Evolutionary conservation across 1,140 invertebrate species (phyloP), one percentile per base, ranked within the genome.

Genomic region (Drosophila orosa): DNA sequence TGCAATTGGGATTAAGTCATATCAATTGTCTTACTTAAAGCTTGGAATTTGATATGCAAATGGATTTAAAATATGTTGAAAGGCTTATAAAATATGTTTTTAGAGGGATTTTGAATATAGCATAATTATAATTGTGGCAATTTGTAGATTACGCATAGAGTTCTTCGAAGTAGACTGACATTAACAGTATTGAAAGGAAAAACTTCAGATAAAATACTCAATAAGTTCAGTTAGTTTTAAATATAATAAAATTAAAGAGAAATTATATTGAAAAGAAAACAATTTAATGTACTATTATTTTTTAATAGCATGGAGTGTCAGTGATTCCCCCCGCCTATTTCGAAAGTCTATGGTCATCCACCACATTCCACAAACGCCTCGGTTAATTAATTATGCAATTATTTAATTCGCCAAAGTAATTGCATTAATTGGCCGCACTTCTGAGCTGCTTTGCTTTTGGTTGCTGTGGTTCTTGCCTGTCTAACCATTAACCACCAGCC

Each of bases 381-480:
- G 44, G 44, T 55, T 82, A 87, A 82, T 85, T 78, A 67, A 80
- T 73, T 57, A 62, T 66, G 65, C 45, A 78, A 85, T 87, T 78
- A 74, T 66, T 85, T 60, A 58, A 75, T 78, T 78, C 75, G 44
- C 24, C 57, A 52, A 67, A 68, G 61, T 69, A 71, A 67, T 80
- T 76, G 62, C 58, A 82, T 52, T 86, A 82, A 78, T 78, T 85
- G 47, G 45, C 27, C 31, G 54, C 47, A 39, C 39, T 73, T 55
- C 50, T 29, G 29, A 45, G 19, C 29, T 59, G 54, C 54, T 75
- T 74, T 61, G 27, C 27, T 31, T 50, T 50, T 13, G 47, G 17
- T 31, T 15, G 3, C 19, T 13, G 44, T 56, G 54, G 73, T 85
- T 83, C 80, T 83, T 57, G 45, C 25, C 48, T 17, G 48, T 52